Percentiles rank a stretch among this genome's conserved stretches.
phyloP scores from a whole-genome alignment of 2,797 vertebrate genomes.

The Podarcis lilfordi region DNA sequence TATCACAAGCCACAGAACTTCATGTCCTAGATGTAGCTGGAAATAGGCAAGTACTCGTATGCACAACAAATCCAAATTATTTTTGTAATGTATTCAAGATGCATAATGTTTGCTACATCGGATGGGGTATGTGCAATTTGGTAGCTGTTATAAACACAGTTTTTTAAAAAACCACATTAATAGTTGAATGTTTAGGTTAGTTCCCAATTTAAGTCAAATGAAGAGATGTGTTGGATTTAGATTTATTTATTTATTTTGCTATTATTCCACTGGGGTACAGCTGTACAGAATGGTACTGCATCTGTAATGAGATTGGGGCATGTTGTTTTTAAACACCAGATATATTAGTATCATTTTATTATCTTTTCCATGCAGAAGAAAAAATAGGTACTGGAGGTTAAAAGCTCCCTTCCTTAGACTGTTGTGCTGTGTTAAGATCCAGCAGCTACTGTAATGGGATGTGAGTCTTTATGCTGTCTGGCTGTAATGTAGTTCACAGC shows the following conservation, averaged over 20 bases:
- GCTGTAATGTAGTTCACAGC: background rate
- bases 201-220: background rate
- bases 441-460: background rate
- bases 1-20: conserved; percentile 93
- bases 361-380: background rate
- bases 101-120: background rate
- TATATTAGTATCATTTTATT: background rate
- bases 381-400: background rate
- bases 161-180: background rate
- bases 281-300: background rate
- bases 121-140: background rate
- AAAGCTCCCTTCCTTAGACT: background rate
- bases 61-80: background rate
- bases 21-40: conserved; percentile 96
- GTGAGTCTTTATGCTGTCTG: background rate
- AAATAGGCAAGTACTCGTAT: conserved; percentile 85
- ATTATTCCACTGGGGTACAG: background rate
- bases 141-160: background rate
- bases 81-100: background rate
- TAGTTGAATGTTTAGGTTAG: background rate
- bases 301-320: background rate
- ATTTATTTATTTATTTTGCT: background rate
- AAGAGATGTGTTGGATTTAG: background rate
- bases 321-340: background rate
- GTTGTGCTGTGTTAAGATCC: background rate